phyloP scores from a whole-genome alignment of 2,113 vertebrate genomes.

The Sialia sialis region DNA sequence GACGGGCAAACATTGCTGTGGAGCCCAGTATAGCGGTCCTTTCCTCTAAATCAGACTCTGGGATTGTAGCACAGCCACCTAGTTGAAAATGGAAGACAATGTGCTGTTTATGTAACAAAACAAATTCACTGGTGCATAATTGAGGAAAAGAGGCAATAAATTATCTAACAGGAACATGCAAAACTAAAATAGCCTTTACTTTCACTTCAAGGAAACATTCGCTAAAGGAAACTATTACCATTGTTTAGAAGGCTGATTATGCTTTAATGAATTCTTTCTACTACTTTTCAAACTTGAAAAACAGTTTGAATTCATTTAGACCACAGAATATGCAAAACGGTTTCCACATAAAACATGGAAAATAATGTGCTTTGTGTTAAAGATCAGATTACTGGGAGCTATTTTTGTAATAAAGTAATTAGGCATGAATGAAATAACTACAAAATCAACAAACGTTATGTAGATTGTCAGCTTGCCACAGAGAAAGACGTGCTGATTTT shows the following conservation, averaged over 20 bases:
- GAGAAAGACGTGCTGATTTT: background rate
- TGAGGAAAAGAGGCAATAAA: background rate
- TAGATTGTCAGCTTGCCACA: background rate
- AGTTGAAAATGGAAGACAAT: background rate
- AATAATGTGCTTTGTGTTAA: background rate
- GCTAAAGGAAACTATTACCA: background rate
- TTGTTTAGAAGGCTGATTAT: background rate
- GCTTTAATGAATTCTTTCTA: background rate
- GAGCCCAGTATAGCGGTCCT: slow-evolving; percentile 62
- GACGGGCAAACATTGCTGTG: slow-evolving; percentile 65
- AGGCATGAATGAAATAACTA: background rate
- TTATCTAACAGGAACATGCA: background rate
- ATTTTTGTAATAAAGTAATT: background rate
- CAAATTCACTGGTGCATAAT: background rate
- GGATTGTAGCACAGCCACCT: slow-evolving; percentile 83
- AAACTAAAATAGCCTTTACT: background rate
- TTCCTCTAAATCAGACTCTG: slow-evolving; percentile 81
- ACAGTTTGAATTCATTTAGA: background rate
- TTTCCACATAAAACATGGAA: background rate
- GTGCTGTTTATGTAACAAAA: background rate
- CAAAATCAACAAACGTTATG: background rate
- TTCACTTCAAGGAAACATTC: background rate
- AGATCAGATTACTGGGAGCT: background rate
- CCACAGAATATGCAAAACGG: background rate
- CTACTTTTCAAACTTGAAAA: background rate